Conservation (phyloP, 2,113 vertebrate genomes). For the Spermophilus dauricus region DNA sequence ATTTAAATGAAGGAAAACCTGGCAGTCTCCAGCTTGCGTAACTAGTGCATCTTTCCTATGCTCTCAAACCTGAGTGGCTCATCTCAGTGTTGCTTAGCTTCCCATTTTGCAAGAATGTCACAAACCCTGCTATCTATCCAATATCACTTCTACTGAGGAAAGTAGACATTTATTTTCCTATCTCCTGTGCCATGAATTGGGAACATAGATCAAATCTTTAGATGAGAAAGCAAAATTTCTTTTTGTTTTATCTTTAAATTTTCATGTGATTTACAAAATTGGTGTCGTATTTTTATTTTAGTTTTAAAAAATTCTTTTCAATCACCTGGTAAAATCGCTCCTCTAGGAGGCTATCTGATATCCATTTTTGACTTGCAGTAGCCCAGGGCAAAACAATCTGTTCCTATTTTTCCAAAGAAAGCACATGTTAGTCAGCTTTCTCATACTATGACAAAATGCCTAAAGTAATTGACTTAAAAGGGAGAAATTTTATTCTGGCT, state of each 20-base stretch:
- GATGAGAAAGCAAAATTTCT: neutral
- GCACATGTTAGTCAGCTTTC: neutral
- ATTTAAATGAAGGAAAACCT: neutral
- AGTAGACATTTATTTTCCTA: neutral
- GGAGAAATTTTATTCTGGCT: neutral
- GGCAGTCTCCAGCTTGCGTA: neutral
- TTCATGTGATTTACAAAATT: neutral
- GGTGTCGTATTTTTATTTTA: neutral
- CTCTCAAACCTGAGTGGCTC: neutral
- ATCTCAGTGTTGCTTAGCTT: neutral
- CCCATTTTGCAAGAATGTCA: neutral
- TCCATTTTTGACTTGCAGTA: neutral
- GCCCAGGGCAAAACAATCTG: neutral
- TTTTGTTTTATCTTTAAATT: constrained; percentile 7
- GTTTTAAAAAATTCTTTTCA: neutral
- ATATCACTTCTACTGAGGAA: neutral
- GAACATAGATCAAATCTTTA: neutral
- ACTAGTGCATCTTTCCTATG: neutral
- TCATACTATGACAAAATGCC: neutral
- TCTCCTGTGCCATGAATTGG: neutral
- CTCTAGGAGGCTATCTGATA: neutral
- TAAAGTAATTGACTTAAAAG: neutral
- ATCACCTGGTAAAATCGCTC: neutral
- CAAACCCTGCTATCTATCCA: neutral
- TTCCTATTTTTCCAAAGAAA: neutral